Conservation (phyloP, 2,797 vertebrate genomes). For the Tenualosa ilisha region DNA sequence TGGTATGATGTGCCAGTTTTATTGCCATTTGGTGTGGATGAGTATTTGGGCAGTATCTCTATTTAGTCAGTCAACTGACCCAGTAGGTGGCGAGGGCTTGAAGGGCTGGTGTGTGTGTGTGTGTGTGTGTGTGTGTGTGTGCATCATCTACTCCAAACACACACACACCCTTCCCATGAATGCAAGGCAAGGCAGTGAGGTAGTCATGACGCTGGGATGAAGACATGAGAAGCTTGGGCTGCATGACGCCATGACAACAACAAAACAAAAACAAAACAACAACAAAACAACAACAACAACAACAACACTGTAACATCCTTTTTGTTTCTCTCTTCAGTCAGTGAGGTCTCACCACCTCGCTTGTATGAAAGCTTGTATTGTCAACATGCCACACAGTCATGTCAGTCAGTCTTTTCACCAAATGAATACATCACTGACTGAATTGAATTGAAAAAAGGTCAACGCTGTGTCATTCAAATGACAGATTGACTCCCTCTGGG, state of each 20-base stretch:
- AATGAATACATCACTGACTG: not conserved
- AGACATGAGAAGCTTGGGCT: not conserved
- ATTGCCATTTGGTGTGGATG: conserved; percentile 28
- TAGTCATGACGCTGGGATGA: not conserved
- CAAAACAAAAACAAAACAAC: too few species aligned
- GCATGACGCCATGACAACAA: not conserved
- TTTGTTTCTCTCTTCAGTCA: not conserved
- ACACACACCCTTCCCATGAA: not conserved
- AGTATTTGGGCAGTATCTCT: conserved; percentile 17
- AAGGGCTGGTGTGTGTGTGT: not conserved
- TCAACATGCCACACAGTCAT: too few species aligned
- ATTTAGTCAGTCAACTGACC: too few species aligned
- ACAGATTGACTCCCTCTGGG: not conserved
- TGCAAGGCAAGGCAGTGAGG: not conserved
- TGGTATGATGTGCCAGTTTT: too few species aligned
- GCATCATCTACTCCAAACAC: not conserved
- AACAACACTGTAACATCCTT: not conserved
- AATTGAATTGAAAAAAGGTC: not conserved
- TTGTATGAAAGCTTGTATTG: not conserved
- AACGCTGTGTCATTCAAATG: not conserved
- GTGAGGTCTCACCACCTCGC: not conserved
- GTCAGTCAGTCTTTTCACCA: not conserved
- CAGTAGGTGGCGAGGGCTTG: not conserved
- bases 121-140: not conserved
- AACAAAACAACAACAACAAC: not conserved